These are phyloP conservation scores for Potamarius usumacintae DNA, from an alignment of 2,113 vertebrate species.

Conservation along the genomic window DNA sequence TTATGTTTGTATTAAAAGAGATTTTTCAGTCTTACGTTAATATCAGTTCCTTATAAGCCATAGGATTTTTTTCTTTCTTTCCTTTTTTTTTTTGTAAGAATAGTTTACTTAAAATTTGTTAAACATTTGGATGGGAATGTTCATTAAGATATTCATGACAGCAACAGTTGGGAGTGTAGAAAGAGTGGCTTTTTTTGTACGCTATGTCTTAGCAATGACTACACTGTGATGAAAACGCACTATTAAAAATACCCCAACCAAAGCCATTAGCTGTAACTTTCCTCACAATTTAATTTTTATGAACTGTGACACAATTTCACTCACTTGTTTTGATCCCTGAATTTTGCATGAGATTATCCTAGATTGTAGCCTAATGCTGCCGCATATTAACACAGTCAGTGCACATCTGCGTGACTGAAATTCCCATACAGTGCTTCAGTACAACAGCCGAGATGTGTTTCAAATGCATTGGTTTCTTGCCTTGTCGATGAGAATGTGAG, in stretches of 20 bases:
- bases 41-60: too few relatives aligned
- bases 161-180: background rate
- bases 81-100: too few relatives aligned
- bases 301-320: background rate
- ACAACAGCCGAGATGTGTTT: background rate
- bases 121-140: background rate
- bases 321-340: background rate
- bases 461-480: slow-evolving; percentile 39
- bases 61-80: too few relatives aligned
- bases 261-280: background rate
- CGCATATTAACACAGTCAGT: background rate
- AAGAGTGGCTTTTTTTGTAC: background rate
- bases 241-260: background rate
- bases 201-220: background rate
- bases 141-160: background rate
- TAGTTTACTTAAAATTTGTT: too few relatives aligned
- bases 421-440: slow-evolving; percentile 24
- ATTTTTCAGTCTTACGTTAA: too few relatives aligned
- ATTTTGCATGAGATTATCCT: background rate
- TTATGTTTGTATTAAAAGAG: too few relatives aligned
- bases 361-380: background rate
- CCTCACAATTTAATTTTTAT: background rate
- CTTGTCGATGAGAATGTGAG: slow-evolving; percentile 3
- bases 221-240: background rate
- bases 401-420: slow-evolving; percentile 13